These are phyloP conservation scores for Apolygus lucorum DNA, from an alignment of 1,140 invertebrate genomes.

Conservation along the genomic window DNA sequence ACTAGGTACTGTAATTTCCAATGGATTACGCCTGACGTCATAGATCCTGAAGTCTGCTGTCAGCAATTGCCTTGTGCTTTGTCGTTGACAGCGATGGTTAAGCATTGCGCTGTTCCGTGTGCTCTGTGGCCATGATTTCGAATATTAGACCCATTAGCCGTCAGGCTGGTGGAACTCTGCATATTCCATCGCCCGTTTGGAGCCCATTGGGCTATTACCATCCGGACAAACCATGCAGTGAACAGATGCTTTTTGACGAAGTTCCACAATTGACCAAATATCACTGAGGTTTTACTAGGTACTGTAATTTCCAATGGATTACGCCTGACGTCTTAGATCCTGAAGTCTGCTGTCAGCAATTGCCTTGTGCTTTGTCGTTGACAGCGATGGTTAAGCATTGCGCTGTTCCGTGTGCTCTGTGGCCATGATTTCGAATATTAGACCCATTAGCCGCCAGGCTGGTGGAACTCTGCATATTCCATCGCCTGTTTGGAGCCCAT, in stretches of 20 bases:
- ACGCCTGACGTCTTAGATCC: too few species aligned
- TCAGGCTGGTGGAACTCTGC: constrained; percentile 34
- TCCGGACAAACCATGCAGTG: constrained; percentile 60
- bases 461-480: constrained; percentile 49
- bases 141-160: neutral
- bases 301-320: too few species aligned
- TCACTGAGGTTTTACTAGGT: too few species aligned
- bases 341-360: neutral
- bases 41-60: neutral
- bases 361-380: constrained; percentile 8
- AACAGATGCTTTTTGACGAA: constrained; percentile 43
- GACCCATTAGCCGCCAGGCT: constrained; percentile 28
- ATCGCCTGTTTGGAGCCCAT: constrained; percentile 56
- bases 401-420: constrained; percentile 9
- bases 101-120: neutral
- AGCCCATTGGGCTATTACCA: constrained; percentile 56
- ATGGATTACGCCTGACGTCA: too few species aligned
- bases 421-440: constrained; percentile 48
- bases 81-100: neutral
- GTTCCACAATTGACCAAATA: too few species aligned
- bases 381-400: neutral
- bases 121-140: neutral
- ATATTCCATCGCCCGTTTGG: constrained; percentile 60
- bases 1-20: too few species aligned
- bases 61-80: neutral